These are phyloP conservation scores for Ichneumon xanthorius DNA, from an alignment of 2,888 invertebrate genomes.

Conservation along the genomic window DNA sequence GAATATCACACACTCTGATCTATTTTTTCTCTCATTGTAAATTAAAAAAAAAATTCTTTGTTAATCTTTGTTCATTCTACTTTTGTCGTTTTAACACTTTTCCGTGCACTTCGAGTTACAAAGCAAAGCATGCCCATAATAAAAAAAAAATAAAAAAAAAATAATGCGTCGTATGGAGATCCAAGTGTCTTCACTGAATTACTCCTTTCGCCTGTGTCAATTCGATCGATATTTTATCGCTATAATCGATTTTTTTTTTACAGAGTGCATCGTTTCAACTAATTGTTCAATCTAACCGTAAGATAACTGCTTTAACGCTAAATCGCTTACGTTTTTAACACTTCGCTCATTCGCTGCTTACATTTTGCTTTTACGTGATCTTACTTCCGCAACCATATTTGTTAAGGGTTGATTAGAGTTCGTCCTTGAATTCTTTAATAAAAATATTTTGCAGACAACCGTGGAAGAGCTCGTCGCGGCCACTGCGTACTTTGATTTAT, in stretches of 20 bases:
- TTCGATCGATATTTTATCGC: not conserved
- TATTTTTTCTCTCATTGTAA: slow-evolving; percentile 44
- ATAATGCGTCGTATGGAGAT: not conserved
- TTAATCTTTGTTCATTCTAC: slow-evolving; percentile 4
- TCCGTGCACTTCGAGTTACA: not conserved
- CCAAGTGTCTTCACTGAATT: not conserved
- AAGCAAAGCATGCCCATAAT: slow-evolving; percentile 3
- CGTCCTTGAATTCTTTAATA: slow-evolving; percentile 16
- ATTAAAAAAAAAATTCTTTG: not conserved
- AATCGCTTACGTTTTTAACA: not conserved
- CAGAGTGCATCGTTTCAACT: not conserved
- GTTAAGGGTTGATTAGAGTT: not conserved
- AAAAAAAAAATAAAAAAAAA: not conserved
- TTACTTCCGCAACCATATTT: not conserved
- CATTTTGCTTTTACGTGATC: not conserved
- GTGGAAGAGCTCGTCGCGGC: slow-evolving; percentile 96
- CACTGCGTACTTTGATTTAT: slow-evolving; percentile 96
- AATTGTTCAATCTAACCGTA: not conserved
- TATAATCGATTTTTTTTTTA: slow-evolving; percentile 6
- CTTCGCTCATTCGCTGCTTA: not conserved
- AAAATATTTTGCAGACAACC: slow-evolving; percentile 90
- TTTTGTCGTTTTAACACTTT: slow-evolving; percentile 22
- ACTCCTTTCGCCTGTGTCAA: not conserved
- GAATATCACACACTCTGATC: slow-evolving; percentile 65
- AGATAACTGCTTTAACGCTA: not conserved